These are phyloP conservation scores for Poeciliopsis paucimaculata DNA, from an alignment of 2,797 vertebrate species.

Conservation along the genomic window DNA sequence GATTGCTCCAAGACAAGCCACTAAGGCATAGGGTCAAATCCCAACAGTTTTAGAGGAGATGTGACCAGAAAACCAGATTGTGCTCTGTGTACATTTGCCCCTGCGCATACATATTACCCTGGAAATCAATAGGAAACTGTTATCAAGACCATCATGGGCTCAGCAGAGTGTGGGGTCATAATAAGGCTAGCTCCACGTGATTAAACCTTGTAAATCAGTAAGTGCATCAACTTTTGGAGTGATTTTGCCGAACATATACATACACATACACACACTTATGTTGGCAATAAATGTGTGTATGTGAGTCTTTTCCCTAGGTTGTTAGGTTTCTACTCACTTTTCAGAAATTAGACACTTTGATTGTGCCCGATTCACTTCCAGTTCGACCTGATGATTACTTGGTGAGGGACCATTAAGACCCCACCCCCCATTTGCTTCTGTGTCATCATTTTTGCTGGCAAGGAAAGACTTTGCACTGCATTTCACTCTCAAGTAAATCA, in stretches of 20 bases:
- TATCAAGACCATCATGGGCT: conserved; percentile 60
- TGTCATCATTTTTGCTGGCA: conserved; percentile 61
- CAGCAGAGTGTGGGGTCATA: conserved; percentile 51
- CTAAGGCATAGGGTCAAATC: conserved; percentile 72
- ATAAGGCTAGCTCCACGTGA: conserved; percentile 61
- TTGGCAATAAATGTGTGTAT: conserved; percentile 36
- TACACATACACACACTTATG: too few species aligned
- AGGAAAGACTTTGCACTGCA: conserved; percentile 57
- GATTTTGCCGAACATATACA: too few species aligned
- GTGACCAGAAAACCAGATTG: conserved; percentile 69
- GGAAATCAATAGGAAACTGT: conserved; percentile 67
- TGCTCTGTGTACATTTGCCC: conserved; percentile 52
- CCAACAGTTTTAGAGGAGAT: conserved; percentile 60
- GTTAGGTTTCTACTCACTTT: conserved; percentile 8
- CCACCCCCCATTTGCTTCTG: conserved; percentile 36
- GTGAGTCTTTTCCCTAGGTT: conserved; percentile 23
- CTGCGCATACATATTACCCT: conserved; percentile 50
- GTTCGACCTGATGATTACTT: conserved; percentile 44
- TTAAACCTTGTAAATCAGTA: conserved; percentile 74
- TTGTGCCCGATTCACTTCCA: conserved; percentile 34
- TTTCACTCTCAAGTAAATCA: conserved; percentile 79
- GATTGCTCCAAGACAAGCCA: conserved; percentile 72
- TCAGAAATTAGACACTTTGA: conserved; percentile 46
- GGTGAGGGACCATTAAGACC: conserved; percentile 38
- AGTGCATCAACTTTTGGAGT: conserved; percentile 59